These are phyloP conservation scores for Calliopum simillimum DNA, from an alignment of 2,888 invertebrate species.

Conservation along the genomic window DNA sequence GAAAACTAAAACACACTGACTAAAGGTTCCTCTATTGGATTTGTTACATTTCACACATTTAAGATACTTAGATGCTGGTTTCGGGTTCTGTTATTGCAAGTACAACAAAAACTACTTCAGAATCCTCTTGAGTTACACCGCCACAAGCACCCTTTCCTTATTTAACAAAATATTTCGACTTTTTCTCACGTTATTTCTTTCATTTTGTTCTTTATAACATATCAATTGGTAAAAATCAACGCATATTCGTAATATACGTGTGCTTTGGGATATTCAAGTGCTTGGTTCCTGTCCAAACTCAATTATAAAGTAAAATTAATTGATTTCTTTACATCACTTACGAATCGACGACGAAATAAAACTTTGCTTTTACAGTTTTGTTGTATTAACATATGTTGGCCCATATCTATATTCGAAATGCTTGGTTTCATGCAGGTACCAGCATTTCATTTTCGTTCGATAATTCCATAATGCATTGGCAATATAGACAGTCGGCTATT, in stretches of 20 bases:
- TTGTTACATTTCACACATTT: not conserved
- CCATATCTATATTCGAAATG: not conserved
- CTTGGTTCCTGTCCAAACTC: conserved; percentile 19
- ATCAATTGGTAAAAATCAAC: not conserved
- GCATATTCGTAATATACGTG: not conserved
- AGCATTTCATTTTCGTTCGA: conserved; percentile 31
- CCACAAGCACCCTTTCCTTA: not conserved
- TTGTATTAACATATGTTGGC: not conserved
- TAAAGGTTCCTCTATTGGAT: not conserved
- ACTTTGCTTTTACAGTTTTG: not conserved
- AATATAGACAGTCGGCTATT: not conserved
- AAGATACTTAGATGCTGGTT: conserved; percentile 4
- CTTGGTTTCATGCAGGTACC: conserved; percentile 42
- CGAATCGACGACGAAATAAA: too few species aligned
- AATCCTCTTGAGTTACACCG: not conserved
- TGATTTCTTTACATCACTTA: conserved; percentile 50
- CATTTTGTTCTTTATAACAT: not conserved
- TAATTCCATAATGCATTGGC: not conserved
- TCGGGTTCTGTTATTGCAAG: not conserved
- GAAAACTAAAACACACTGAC: not conserved
- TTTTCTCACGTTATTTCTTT: conserved; percentile 8
- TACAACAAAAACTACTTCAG: not conserved
- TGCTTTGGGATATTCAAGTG: not conserved
- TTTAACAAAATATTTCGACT: not conserved
- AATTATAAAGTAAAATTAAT: conserved; percentile 58